Evolutionary conservation across 1,140 invertebrate genomes (phyloP).

Genomic region (Prorops nasuta): DNA sequence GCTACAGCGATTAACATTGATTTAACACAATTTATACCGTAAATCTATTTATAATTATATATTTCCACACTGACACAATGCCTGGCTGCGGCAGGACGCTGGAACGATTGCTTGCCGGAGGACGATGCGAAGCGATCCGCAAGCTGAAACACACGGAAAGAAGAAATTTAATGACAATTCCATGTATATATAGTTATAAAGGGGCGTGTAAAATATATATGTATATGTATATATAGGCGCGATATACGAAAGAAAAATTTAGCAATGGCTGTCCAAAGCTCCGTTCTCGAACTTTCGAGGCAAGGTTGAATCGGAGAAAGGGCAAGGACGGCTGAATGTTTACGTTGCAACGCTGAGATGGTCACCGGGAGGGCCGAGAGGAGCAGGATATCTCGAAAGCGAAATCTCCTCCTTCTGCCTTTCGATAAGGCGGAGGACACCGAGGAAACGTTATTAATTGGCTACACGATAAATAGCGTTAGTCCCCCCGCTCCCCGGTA

Average conservation of each 20-base stretch:
- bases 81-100: conserved; percentile 29
- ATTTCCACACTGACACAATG: conserved; percentile 35
- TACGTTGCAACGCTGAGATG: too few species aligned
- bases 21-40: conserved; percentile 39
- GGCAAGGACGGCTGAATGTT: too few species aligned
- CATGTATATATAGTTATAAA: too few species aligned
- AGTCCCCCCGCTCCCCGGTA: conserved; percentile 45
- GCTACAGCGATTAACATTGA: conserved; percentile 51
- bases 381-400: conserved; percentile 30
- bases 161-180: conserved; percentile 11
- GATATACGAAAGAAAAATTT: too few species aligned
- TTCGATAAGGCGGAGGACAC: not conserved
- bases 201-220: too few species aligned
- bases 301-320: too few species aligned
- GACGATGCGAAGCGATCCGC: conserved; percentile 32
- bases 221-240: too few species aligned
- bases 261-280: too few species aligned
- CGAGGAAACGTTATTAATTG: conserved; percentile 51
- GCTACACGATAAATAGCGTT: conserved; percentile 55
- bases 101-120: conserved; percentile 31
- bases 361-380: not conserved
- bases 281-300: too few species aligned
- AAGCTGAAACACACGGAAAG: conserved; percentile 37
- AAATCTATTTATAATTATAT: conserved; percentile 39
- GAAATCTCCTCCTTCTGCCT: conserved; percentile 32